Evolutionary conservation across 1,140 invertebrate species (phyloP).

Genomic region (Trinorchestia longiramus): DNA sequence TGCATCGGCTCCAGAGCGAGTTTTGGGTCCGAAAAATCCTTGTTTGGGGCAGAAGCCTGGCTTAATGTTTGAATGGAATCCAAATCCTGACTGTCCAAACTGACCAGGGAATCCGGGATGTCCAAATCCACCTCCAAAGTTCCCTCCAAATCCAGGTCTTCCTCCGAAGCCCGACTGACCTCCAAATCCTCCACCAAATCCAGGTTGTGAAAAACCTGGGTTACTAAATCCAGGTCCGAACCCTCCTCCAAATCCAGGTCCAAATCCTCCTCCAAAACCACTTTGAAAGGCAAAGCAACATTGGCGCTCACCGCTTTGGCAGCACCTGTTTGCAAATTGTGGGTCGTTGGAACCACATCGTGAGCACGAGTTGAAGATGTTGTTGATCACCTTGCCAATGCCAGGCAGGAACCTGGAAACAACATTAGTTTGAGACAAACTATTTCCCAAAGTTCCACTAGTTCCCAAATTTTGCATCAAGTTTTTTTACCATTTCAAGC

Average conservation of each 20-base stretch:
- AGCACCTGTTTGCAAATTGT: conserved; percentile 27
- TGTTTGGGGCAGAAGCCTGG: conserved; percentile 30
- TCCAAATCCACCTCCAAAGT: conserved; percentile 28
- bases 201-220: neutral
- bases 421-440: neutral
- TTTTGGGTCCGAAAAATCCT: conserved; percentile 38
- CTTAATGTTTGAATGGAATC: neutral
- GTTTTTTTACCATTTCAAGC: neutral
- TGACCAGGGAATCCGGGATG: neutral
- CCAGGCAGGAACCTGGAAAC: conserved; percentile 27
- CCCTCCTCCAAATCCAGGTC: neutral
- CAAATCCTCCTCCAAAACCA: neutral
- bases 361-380: conserved; percentile 42
- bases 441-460: neutral
- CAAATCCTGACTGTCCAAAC: conserved; percentile 19
- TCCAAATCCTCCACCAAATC: neutral
- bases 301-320: conserved; percentile 1
- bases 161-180: neutral
- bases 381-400: conserved; percentile 12
- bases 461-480: neutral
- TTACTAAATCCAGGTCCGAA: conserved; percentile 4
- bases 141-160: neutral
- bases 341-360: neutral
- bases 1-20: conserved; percentile 1
- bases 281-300: neutral